Conservation (phyloP, 1,140 invertebrate species). For the Zophobas morio region DNA sequence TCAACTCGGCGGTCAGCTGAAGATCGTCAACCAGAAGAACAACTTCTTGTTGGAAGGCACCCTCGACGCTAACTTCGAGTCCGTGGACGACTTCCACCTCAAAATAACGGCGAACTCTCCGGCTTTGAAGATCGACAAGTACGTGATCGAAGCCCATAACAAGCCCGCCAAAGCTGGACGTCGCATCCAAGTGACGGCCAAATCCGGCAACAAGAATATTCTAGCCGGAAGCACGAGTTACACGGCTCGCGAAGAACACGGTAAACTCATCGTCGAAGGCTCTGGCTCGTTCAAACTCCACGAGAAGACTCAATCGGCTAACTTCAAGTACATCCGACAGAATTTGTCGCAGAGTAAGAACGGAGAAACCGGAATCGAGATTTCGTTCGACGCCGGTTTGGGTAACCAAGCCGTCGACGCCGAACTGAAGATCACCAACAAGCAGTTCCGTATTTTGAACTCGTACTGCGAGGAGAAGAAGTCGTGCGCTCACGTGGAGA, state of each 20-base stretch:
- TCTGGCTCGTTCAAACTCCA: constrained; percentile 77
- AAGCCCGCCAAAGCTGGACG: constrained; percentile 70
- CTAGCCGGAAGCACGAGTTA: constrained; percentile 79
- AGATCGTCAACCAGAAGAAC: constrained; percentile 69
- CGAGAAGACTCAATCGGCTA: constrained; percentile 77
- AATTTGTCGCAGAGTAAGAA: constrained; percentile 72
- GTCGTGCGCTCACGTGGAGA: constrained; percentile 80
- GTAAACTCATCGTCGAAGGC: constrained; percentile 80
- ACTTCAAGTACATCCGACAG: constrained; percentile 80
- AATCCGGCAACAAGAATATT: constrained; percentile 76
- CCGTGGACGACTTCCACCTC: constrained; percentile 77
- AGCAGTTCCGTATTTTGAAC: constrained; percentile 78
- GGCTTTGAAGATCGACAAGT: constrained; percentile 77
- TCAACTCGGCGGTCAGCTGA: constrained; percentile 72
- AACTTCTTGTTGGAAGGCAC: constrained; percentile 71
- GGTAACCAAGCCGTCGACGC: constrained; percentile 73
- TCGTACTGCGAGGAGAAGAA: constrained; percentile 84
- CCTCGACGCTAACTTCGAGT: constrained; percentile 72
- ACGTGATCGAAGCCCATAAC: constrained; percentile 75
- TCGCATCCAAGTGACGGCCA: constrained; percentile 74
- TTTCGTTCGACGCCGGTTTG: constrained; percentile 70
- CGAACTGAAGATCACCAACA: constrained; percentile 78
- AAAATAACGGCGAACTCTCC: constrained; percentile 77
- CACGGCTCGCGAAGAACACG: constrained; percentile 78
- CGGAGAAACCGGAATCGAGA: constrained; percentile 76